Evolutionary conservation across 2,113 vertebrate species (phyloP).

Genomic region (Notarius lentiginosus): DNA sequence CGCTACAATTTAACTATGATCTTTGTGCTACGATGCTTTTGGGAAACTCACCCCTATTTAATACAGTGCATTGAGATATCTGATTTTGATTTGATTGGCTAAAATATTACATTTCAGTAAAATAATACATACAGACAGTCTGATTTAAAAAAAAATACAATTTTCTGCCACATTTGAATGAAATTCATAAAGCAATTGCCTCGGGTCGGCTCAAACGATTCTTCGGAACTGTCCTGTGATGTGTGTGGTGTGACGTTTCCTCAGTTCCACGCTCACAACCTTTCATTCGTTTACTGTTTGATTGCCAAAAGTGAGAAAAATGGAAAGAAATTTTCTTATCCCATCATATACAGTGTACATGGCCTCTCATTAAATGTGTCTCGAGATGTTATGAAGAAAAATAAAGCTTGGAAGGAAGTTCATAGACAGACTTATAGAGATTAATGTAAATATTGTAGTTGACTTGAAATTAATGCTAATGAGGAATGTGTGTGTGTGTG

Average conservation of each 20-base stretch:
- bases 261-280: background rate
- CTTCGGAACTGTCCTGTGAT: background rate
- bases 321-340: background rate
- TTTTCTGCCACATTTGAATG: too few species aligned
- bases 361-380: background rate
- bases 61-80: background rate
- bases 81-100: background rate
- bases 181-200: too few species aligned
- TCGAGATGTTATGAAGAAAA: background rate
- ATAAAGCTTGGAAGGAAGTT: background rate
- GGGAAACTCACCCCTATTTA: too few species aligned
- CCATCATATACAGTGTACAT: background rate
- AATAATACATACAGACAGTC: background rate
- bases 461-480: background rate
- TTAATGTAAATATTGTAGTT: background rate
- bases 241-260: background rate
- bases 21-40: too few species aligned
- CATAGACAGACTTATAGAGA: background rate
- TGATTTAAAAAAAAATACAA: too few species aligned
- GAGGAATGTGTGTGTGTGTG: background rate
- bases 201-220: too few species aligned
- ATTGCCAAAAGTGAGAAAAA: background rate
- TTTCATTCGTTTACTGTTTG: background rate
- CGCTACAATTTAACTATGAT: too few species aligned
- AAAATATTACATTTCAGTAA: background rate